Evolutionary conservation across 2,797 vertebrate genomes (phyloP).

Genomic region (Myotis planiceps): DNA sequence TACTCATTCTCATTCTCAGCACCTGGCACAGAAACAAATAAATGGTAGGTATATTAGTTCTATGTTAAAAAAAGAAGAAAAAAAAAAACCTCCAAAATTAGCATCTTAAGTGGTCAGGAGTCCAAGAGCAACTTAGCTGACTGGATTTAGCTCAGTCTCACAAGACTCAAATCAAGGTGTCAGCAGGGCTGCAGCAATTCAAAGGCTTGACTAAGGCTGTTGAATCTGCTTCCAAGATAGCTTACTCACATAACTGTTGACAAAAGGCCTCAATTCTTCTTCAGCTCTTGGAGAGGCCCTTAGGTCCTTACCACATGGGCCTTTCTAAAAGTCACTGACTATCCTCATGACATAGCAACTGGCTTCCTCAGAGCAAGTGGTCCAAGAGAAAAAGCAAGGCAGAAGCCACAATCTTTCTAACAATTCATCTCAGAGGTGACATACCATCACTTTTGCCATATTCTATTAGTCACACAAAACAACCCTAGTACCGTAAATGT

Average conservation of each 20-base stretch:
- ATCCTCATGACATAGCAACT: background rate
- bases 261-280: background rate
- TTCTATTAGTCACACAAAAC: background rate
- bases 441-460: background rate
- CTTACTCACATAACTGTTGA: background rate
- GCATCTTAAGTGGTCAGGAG: background rate
- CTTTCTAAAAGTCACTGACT: background rate
- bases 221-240: background rate
- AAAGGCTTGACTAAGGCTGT: background rate
- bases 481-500: background rate
- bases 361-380: background rate
- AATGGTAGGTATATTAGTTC: background rate
- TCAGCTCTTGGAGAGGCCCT: background rate
- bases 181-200: background rate
- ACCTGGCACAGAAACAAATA: background rate
- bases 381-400: background rate
- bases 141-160: background rate
- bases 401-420: background rate
- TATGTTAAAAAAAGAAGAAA: background rate
- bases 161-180: background rate
- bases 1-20: background rate
- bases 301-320: background rate
- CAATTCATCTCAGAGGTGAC: background rate
- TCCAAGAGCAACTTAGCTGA: background rate
- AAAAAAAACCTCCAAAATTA: background rate